phyloP scores from a whole-genome alignment of 2,888 invertebrate genomes.

The Chrysotoxum bicinctum region DNA sequence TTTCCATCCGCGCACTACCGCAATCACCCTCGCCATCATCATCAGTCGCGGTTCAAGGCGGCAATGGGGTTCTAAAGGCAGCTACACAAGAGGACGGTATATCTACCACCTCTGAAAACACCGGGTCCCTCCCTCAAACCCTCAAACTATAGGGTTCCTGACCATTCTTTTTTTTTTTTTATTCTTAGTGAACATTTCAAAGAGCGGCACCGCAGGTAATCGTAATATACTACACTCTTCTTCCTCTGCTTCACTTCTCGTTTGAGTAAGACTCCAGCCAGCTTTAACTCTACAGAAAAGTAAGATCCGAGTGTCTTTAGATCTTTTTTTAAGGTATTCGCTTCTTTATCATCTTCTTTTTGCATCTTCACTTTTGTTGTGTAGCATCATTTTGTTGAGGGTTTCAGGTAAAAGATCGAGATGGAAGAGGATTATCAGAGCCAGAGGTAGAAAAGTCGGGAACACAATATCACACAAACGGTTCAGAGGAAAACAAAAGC shows the following conservation, averaged over 20 bases:
- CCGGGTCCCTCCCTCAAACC: constrained; percentile 36
- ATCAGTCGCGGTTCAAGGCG: constrained; percentile 55
- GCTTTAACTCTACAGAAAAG: neutral
- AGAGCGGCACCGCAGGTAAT: constrained; percentile 72
- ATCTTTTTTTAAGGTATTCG: constrained; percentile 18
- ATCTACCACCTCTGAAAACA: constrained; percentile 38
- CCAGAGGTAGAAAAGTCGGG: constrained; percentile 31
- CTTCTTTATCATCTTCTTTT: constrained; percentile 44
- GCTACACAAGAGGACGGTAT: constrained; percentile 22
- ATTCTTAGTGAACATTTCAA: constrained; percentile 67
- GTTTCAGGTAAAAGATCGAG: constrained; percentile 22
- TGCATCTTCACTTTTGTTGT: constrained; percentile 50
- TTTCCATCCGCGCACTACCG: constrained; percentile 14
- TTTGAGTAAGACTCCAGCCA: constrained; percentile 33
- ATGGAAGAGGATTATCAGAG: constrained; percentile 29
- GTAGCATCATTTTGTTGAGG: constrained; percentile 49
- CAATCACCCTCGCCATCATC: constrained; percentile 37
- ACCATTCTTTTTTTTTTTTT: constrained; percentile 15
- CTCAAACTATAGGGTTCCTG: constrained; percentile 59
- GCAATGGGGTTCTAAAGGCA: constrained; percentile 55
- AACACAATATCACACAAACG: constrained; percentile 26
- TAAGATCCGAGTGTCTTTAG: constrained; percentile 36
- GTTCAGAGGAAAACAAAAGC: constrained; percentile 63
- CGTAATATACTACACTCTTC: constrained; percentile 59
- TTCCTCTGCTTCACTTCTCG: constrained; percentile 37